Evolutionary conservation across 2,797 vertebrate genomes (phyloP).

Genomic region (Microtus agrestis): DNA sequence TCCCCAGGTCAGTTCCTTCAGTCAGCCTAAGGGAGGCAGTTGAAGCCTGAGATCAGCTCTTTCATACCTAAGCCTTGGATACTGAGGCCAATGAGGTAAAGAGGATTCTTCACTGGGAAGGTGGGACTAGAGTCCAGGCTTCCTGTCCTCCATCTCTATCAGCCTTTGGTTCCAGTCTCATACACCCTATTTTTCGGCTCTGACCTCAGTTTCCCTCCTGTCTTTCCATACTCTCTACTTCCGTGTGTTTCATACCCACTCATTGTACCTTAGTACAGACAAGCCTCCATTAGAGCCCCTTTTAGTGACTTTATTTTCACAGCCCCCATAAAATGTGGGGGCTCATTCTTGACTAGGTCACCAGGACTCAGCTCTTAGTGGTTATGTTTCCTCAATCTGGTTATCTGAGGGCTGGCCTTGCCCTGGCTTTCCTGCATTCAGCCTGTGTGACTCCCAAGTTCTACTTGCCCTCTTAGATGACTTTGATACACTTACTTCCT

Average conservation of each 20-base stretch:
- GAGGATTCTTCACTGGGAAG: neutral
- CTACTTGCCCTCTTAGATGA: neutral
- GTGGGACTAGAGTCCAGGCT: neutral
- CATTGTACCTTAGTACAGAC: neutral
- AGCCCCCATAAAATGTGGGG: rapidly evolving
- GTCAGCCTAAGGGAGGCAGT: no score
- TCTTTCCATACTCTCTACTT: rapidly evolving
- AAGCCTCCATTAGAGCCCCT: neutral
- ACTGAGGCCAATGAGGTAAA: neutral
- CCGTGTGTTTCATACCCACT: neutral
- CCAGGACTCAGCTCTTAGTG: neutral
- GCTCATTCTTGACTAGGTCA: neutral
- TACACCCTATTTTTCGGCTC: rapidly evolving
- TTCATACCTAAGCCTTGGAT: neutral
- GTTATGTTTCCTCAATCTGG: neutral
- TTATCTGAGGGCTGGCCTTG: neutral
- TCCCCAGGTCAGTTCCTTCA: neutral
- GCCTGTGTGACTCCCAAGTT: neutral
- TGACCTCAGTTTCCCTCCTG: neutral
- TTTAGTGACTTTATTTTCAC: neutral
- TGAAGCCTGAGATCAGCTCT: neutral
- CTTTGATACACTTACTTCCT: neutral
- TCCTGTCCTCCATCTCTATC: no score
- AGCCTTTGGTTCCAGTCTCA: neutral
- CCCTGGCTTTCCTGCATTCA: neutral